Conservation (phyloP, 2,888 invertebrate species). For the Tipula vernalis region DNA sequence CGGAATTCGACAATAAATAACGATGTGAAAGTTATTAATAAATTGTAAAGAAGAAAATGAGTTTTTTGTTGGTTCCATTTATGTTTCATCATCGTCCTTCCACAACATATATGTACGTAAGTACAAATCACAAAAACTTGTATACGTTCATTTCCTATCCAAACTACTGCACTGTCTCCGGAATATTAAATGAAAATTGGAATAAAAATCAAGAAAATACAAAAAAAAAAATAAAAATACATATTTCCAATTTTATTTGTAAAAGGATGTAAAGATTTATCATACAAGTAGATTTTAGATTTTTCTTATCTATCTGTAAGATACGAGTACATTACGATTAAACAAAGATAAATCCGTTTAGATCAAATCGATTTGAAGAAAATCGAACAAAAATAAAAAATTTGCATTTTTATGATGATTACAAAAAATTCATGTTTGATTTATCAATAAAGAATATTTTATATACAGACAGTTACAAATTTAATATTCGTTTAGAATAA, state of each 20-base stretch:
- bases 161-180: background rate
- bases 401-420: background rate
- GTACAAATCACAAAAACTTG: background rate
- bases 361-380: background rate
- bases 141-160: background rate
- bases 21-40: background rate
- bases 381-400: background rate
- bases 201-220: background rate
- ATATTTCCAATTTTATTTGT: background rate
- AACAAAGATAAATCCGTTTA: background rate
- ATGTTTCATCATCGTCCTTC: background rate
- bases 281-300: background rate
- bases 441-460: background rate
- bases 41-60: background rate
- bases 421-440: background rate
- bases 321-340: background rate
- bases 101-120: background rate
- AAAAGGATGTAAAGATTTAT: background rate
- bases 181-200: background rate
- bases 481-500: too few relatives aligned
- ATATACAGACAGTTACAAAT: background rate
- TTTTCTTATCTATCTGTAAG: background rate
- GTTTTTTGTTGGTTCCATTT: background rate
- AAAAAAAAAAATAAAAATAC: background rate
- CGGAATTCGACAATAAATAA: background rate